Evolutionary conservation across 1,140 invertebrate species (phyloP), one percentile per base, ranked within the genome.

Genomic region (Calephelis virginiensis): DNA sequence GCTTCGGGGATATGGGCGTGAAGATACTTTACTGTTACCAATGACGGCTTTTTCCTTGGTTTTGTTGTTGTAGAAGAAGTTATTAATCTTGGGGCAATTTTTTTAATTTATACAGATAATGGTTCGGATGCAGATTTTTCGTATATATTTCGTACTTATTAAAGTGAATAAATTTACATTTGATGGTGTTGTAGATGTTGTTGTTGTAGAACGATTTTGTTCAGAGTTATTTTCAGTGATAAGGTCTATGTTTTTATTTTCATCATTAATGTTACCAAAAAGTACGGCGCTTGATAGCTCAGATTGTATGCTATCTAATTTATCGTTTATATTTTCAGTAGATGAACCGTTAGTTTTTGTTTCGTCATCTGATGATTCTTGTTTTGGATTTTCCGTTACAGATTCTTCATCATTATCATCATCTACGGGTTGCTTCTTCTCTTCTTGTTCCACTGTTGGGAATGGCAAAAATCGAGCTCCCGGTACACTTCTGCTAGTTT

Each of bases 311-410:
- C 95, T 92, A 82, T 97, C 96, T 66, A 97, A 88, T 83, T 97
- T 96, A 73, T 97, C 96, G 70, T 95, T 96, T 46, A 97, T 95
- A 80, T 95, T 97, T 89, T 97, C 96, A 3, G 95, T 96, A 0
- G 95, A 95, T 14, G 95, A 95, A 37, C 80, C 77, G 69, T 70
- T 76, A 69, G 65, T 91, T 5, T 85, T 73, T 1, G 6, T 38
- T 7, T 59, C 53, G 8, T 87, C 70, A 66, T 81, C 83, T 50
- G 75, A 81, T 11, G 77, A 77, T 64, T 89, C 85, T 64, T 81
- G 75, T 70, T 73, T 81, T 40, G 79, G 82, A 67, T 87, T 86
- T 74, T 83, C 83, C 6, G 88, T 89, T 7, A 81, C 69, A 17
- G 79, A 74, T 61, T 82, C 81, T 28, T 89, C 81, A 45, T 80